Evolutionary conservation across 1,140 invertebrate species (phyloP), one percentile per base, ranked within the genome.

Genomic region (Drosophila yakuba): DNA sequence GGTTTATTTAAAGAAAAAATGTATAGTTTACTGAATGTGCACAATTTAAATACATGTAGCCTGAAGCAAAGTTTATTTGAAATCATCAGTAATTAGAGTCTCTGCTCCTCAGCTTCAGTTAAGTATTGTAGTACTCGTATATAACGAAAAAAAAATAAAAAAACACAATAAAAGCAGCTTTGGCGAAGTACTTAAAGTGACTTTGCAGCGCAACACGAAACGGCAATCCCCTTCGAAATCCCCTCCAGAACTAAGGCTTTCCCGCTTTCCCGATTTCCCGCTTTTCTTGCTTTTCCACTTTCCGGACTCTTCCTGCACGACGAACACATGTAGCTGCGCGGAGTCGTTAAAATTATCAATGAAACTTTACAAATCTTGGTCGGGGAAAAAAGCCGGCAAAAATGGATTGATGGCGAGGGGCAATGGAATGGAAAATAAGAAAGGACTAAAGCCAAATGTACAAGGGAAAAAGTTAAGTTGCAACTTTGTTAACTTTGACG

Each of bases 291-390:
- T 5, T 20, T 36, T 25, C 50, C 10, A 36, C 28, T 36, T 36
- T 12, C 32, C 28, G 17, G 0, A 17, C 17, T 17, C 23, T 28
- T 3, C 45, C 12, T 17, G 20, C 44, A 44, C 43, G 50, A 60
- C 51, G 14, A 38, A 64, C 69, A 77, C 74, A 69, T 80, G 63
- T 81, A 68, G 44, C 71, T 59, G 61, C 20, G 2, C 1, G 58
- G 69, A 68, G 71, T 86, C 80, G 83, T 88, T 86, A 88, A 88
- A 86, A 88, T 86, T 88, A 86, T 86, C 83, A 86, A 86, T 88
- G 79, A 86, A 86, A 86, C 75, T 86, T 86, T 86, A 88, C 83
- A 86, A 86, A 75, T 72, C 61, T 73, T 47, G 28, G 72, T 25
- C 17, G 41, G 41, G 20, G 20, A 36, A 14, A 39, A 39, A 4